Evolutionary conservation across 2,888 invertebrate species (phyloP), one percentile per base, ranked within the genome.

Genomic region (Amiota mariae): DNA sequence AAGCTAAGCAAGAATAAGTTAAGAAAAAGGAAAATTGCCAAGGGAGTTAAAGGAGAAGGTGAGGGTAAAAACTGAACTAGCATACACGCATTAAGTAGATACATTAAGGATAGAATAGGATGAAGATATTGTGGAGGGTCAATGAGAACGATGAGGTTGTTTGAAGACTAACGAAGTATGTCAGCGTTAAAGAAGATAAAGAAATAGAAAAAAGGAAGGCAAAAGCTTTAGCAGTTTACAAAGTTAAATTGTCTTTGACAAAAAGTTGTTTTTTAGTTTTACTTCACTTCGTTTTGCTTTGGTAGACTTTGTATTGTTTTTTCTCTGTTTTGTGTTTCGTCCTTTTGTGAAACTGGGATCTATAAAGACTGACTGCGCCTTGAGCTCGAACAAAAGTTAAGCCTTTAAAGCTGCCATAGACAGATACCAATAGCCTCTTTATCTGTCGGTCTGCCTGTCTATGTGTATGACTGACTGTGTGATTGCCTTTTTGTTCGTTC

Each of bases 171-270:
- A 54, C 54, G 15, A 54, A 54, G 54, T 54, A 36, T 36, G 54
- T 15, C 54, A 54, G 54, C 15, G 54, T 54, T 54, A 54, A 54
- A 15, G 15, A 54, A 15, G 54, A 54, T 54, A 15, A 11, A 9
- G 54, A 1, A 8, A 15, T 1, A 15, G 59, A 18, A 8, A 20
- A 15, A 8, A 20, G 20, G 1, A 15, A 8, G 59, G 59, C 59
- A 59, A 8, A 11, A 20, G 20, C 59, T 51, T 51, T 12, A 84
- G 84, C 84, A 85, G 83, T 85, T 83, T 83, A 80, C 85, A 83
- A 83, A 83, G 83, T 83, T 85, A 83, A 83, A 83, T 83, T 83
- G 83, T 83, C 83, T 83, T 82, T 79, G 85, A 83, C 83, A 84
- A 81, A 83, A 85, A 85, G 76, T 81, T 84, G 46, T 80, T 57